Conservation (phyloP, 2,113 vertebrate genomes). For the Chrysemys picta region DNA sequence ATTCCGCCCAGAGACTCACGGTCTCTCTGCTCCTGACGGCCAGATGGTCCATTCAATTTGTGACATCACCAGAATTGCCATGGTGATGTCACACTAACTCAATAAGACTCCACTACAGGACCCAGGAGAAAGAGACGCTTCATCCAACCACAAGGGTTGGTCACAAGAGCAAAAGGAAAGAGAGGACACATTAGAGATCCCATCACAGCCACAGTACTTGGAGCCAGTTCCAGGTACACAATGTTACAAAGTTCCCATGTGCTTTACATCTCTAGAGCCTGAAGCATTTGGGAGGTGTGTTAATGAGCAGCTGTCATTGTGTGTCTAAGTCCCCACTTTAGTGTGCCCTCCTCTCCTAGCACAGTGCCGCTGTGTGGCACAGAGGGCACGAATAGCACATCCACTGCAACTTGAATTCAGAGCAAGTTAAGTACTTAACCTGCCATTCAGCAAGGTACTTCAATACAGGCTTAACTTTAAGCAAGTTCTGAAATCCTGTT, state of each 20-base stretch:
- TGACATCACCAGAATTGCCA: not conserved
- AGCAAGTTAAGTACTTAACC: not conserved
- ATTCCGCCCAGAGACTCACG: accelerated
- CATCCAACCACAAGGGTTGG: not conserved
- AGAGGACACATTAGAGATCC: not conserved
- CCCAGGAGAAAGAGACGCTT: not conserved
- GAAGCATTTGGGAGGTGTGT: not conserved
- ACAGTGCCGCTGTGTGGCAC: accelerated
- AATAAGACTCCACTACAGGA: not conserved
- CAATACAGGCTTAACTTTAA: too few relatives aligned
- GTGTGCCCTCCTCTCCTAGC: not conserved
- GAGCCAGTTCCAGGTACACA: not conserved
- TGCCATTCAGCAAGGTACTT: accelerated
- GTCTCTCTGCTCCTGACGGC: not conserved
- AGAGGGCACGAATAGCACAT: accelerated
- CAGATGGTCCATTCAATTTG: not conserved
- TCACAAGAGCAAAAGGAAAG: not conserved
- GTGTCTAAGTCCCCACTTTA: accelerated
- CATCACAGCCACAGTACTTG: not conserved
- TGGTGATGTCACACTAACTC: not conserved
- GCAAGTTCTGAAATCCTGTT: not conserved
- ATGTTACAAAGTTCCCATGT: accelerated
- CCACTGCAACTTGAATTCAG: accelerated
- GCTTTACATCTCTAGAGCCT: not conserved
- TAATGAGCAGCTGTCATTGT: not conserved